Conservation (phyloP, 2,797 vertebrate genomes). For the Lithobates sylvaticus region DNA sequence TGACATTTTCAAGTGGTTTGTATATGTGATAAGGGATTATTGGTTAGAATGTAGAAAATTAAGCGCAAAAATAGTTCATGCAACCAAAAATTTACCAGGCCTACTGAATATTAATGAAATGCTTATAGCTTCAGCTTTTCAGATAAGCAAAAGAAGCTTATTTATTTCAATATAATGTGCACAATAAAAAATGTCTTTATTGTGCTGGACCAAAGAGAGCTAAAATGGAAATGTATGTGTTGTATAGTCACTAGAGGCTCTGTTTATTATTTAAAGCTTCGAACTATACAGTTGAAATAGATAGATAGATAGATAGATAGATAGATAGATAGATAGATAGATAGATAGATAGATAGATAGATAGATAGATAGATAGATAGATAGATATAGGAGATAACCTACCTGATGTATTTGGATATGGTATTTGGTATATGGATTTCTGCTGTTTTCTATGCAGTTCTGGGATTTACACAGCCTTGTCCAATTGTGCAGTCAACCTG, state of each 20-base stretch:
- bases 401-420: no score
- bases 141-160: neutral
- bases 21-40: slow-evolving; percentile 14
- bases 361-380: no score
- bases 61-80: neutral
- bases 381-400: neutral
- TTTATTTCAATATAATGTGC: neutral
- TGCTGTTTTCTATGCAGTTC: neutral
- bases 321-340: no score
- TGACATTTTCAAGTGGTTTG: slow-evolving; percentile 9
- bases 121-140: neutral
- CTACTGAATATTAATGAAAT: neutral
- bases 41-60: neutral
- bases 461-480: no score
- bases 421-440: no score
- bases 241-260: neutral
- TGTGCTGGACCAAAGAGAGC: neutral
- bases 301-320: neutral
- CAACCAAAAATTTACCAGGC: neutral
- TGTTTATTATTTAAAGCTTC: neutral
- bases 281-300: neutral
- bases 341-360: no score
- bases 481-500: no score
- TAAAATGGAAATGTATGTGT: neutral
- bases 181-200: neutral